Conservation (phyloP, 2,797 vertebrate genomes). For the Luscinia megarhynchos region DNA sequence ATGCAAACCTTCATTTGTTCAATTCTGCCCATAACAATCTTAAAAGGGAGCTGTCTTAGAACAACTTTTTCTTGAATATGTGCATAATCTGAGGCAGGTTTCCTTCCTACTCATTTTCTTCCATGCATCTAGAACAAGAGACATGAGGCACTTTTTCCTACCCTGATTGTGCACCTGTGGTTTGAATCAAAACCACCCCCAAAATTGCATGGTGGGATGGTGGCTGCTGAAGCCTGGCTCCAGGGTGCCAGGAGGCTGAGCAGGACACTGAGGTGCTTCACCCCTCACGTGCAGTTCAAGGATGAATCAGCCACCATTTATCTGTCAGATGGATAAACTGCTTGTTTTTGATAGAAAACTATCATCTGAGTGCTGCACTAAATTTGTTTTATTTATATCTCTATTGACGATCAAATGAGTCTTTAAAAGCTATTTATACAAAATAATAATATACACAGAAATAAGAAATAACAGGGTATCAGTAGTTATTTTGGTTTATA, state of each 20-base stretch:
- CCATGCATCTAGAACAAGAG: background rate
- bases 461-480: background rate
- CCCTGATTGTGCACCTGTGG: too few species aligned
- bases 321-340: background rate
- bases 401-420: background rate
- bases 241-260: background rate
- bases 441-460: background rate
- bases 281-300: background rate
- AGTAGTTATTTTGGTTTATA: background rate
- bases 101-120: background rate
- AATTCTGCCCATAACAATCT: background rate
- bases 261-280: background rate
- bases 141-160: accelerated
- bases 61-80: background rate
- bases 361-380: background rate
- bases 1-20: accelerated
- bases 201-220: background rate
- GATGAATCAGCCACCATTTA: background rate
- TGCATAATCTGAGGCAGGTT: background rate
- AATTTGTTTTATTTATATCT: background rate
- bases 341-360: background rate
- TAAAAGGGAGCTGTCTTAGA: background rate
- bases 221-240: background rate
- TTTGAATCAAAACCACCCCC: background rate
- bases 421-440: background rate